These are phyloP conservation scores for Hybos culiciformis DNA, from an alignment of 2,888 invertebrate species.

Conservation along the genomic window DNA sequence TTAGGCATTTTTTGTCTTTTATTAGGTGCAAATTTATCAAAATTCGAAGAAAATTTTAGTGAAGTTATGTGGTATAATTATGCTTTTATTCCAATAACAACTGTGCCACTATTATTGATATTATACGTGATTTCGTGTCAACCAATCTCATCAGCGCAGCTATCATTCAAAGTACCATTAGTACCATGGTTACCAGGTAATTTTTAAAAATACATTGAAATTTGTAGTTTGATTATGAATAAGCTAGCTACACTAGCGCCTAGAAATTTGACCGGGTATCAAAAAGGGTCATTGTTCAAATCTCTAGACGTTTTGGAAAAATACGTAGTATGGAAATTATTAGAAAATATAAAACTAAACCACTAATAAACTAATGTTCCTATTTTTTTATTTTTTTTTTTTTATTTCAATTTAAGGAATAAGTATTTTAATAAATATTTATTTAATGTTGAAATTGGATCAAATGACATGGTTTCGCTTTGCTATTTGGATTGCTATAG, in stretches of 20 bases:
- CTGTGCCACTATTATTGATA: conserved; percentile 29
- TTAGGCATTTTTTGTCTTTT: conserved; percentile 25
- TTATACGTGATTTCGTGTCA: conserved; percentile 44
- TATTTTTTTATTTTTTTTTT: no score
- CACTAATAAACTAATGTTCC: no score
- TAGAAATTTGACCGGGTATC: no score
- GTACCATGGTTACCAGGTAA: conserved; percentile 71
- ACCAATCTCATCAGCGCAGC: conserved; percentile 45
- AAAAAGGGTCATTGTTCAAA: no score
- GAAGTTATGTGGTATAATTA: conserved; percentile 12
- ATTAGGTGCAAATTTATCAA: conserved; percentile 22
- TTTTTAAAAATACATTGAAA: no score
- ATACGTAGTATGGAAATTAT: no score
- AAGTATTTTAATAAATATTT: conserved; percentile 70
- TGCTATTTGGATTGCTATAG: conserved; percentile 63
- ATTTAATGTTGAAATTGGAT: conserved; percentile 55
- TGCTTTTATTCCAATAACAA: conserved; percentile 16
- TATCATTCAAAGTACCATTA: conserved; percentile 60
- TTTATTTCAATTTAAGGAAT: no score
- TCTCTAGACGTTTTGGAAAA: no score
- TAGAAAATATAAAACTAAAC: no score
- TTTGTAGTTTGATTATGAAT: no score
- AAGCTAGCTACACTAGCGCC: no score
- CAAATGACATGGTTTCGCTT: conserved; percentile 72
- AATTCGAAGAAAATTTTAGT: conserved; percentile 22